A percentile compares a stretch with the other conserved stretches of the same genome.
phyloP scores from a whole-genome alignment of 2,888 invertebrate genomes.

The Elegia similella region DNA sequence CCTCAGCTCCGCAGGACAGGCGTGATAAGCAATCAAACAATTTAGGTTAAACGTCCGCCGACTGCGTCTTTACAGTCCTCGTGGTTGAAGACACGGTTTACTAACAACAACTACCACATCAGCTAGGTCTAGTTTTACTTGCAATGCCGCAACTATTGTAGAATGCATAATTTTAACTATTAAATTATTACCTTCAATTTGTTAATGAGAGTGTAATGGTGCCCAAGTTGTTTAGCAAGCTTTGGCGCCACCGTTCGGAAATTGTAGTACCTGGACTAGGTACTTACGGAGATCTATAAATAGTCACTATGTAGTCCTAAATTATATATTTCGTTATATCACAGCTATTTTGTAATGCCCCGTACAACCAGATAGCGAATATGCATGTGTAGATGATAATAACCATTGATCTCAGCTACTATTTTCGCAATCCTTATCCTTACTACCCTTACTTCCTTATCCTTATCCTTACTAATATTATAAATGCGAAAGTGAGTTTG shows the following conservation, averaged over 20 bases:
- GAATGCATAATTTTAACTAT: conserved; percentile 8
- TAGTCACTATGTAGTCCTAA: no score
- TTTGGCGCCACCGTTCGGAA: background rate
- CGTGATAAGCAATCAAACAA: conserved; percentile 68
- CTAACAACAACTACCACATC: conserved; percentile 28
- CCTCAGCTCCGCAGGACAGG: conserved; percentile 36
- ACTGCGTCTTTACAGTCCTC: conserved; percentile 27
- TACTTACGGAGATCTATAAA: no score
- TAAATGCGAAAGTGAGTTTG: no score
- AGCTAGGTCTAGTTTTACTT: conserved; percentile 10
- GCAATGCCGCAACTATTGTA: conserved; percentile 10
- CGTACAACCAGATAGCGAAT: no score
- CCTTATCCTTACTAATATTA: no score
- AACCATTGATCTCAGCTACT: no score
- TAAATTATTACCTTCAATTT: conserved; percentile 5
- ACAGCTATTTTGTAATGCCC: no score
- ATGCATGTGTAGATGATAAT: no score
- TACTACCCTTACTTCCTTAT: no score
- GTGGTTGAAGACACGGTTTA: conserved; percentile 34
- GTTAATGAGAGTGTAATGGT: conserved; percentile 5
- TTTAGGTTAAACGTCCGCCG: conserved; percentile 60
- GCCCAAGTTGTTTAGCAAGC: background rate
- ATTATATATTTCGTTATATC: no score
- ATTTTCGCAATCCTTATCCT: no score
- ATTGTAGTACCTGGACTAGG: background rate